These are phyloP conservation scores for Imbricaverruca yamaguchii DNA, from an alignment of 2,888 invertebrate species.

Conservation along the genomic window DNA sequence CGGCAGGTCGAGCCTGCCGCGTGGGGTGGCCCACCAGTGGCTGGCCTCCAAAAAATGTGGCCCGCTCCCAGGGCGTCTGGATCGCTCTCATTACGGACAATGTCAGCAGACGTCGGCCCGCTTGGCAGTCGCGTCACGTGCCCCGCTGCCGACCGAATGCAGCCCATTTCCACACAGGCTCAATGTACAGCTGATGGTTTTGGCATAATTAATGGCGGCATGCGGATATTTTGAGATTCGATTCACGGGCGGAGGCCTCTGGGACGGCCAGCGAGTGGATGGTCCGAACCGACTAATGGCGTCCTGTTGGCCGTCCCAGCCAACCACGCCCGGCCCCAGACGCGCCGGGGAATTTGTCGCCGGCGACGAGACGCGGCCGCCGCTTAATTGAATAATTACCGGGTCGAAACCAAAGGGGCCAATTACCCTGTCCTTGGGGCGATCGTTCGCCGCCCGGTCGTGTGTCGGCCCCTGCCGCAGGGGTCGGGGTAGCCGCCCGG, in stretches of 20 bases:
- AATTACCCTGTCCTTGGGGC: neutral
- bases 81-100: neutral
- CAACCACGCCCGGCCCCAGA: neutral
- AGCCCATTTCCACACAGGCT: neutral
- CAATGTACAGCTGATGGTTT: neutral
- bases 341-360: neutral
- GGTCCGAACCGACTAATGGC: neutral
- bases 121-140: neutral
- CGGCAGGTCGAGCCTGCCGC: too few relatives aligned
- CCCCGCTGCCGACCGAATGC: neutral
- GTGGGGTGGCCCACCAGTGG: too few relatives aligned
- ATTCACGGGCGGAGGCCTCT: neutral
- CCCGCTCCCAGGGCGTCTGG: too few relatives aligned
- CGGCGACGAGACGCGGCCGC: neutral
- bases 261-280: neutral
- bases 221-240: constrained; percentile 14
- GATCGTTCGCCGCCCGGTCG: neutral
- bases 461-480: neutral
- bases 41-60: too few relatives aligned
- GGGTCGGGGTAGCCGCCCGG: neutral
- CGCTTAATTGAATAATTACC: constrained; percentile 16
- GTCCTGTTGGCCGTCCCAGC: neutral
- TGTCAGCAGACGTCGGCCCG: neutral
- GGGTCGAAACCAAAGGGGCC: neutral
- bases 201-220: constrained; percentile 4